phyloP scores from a whole-genome alignment of 1,140 invertebrate genomes.

The Ridgeia piscesae region DNA sequence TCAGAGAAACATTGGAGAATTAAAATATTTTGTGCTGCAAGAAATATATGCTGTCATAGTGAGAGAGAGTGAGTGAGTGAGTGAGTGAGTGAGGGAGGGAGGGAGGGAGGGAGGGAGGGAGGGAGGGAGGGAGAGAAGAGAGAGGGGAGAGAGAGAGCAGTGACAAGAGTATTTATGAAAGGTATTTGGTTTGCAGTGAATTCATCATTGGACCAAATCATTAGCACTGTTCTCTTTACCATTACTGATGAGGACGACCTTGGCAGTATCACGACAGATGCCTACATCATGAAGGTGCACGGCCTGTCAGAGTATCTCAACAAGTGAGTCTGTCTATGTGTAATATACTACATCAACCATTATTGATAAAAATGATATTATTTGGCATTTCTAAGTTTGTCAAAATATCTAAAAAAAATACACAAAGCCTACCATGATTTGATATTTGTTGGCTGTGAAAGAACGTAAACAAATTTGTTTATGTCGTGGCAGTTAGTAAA shows the following conservation, averaged over 20 bases:
- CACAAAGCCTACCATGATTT: conserved; percentile 28
- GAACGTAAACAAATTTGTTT: no score
- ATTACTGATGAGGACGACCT: conserved; percentile 40
- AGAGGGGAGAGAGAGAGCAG: no score
- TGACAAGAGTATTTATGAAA: conserved; percentile 16
- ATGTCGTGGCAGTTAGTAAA: no score
- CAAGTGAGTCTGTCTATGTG: conserved; percentile 31
- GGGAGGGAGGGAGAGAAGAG: no score
- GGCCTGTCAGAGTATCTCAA: conserved; percentile 78
- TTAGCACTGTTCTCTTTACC: conserved; percentile 77
- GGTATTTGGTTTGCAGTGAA: conserved; percentile 67
- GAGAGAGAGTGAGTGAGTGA: no score
- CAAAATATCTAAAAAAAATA: no score
- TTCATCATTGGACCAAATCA: conserved; percentile 82
- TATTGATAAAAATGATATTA: no score
- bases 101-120: no score
- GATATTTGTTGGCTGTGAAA: background rate
- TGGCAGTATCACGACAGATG: conserved; percentile 33
- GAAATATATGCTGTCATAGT: background rate
- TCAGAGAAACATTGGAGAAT: background rate
- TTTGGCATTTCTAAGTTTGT: no score
- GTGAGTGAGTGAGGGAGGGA: no score
- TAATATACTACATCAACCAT: conserved; percentile 30
- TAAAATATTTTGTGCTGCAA: conserved; percentile 22
- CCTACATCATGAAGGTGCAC: conserved; percentile 68